Conservation (phyloP, 2,797 vertebrate genomes). For the Cryptoprocta ferox region DNA sequence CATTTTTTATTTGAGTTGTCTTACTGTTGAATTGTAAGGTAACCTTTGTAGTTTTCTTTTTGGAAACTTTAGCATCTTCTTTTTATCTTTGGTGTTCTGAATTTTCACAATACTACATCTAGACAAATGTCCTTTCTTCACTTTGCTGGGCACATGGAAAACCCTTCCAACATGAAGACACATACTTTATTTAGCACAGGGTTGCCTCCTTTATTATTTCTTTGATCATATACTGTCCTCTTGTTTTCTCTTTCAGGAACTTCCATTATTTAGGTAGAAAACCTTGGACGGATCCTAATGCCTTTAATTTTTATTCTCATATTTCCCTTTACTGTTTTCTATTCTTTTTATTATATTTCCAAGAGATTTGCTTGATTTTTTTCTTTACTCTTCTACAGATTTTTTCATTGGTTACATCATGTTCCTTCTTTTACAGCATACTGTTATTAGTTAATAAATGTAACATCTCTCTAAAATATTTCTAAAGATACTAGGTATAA, state of each 20-base stretch:
- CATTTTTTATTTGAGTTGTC: neutral
- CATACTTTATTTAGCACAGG: neutral
- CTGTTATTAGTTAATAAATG: neutral
- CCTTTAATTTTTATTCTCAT: neutral
- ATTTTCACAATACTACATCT: neutral
- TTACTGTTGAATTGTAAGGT: neutral
- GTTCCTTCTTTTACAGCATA: neutral
- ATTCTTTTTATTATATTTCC: neutral
- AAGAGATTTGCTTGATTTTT: neutral
- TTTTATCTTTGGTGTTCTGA: neutral
- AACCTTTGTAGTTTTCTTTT: neutral
- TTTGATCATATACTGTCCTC: neutral
- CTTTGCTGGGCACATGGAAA: neutral
- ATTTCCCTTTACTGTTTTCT: neutral
- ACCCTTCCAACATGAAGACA: neutral
- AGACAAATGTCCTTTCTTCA: neutral
- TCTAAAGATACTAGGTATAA: neutral
- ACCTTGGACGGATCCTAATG: neutral
- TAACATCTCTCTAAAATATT: neutral
- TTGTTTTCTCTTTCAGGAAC: neutral
- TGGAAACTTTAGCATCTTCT: neutral
- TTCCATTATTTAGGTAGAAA: neutral
- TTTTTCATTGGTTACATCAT: neutral
- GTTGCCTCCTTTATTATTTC: neutral
- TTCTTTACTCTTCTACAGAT: neutral